Base-by-base conservation (phyloP, 2,888 invertebrate genomes). In the Mythimna pallens region DNA sequence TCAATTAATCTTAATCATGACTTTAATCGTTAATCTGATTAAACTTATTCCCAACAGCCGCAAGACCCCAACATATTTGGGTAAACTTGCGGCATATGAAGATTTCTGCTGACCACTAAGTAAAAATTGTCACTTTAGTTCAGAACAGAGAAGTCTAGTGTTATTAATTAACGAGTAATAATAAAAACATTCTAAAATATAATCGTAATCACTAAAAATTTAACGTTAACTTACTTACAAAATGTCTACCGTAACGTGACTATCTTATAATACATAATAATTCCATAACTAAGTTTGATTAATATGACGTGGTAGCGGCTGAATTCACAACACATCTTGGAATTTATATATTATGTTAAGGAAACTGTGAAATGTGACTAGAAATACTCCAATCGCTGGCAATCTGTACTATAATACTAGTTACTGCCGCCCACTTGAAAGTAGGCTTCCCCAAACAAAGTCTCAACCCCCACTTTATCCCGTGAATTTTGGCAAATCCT, bases 201-300 rank as follows among this genome's bases (percentile, higher is more conserved):
- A 73, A 77, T 69, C 40, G 50, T 82, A 70, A 63, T 58, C 62
- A 73, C 80, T 78, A 86, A 77, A 81, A 82, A 68, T 75, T 86
- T 52, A 70, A 76, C 54, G 25, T 70, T 78, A 73, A 84, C 71
- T 80, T 77, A 80, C 70, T 59, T 75, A 76, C 34, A 73, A 75
- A 76, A 71, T 34, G 6, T 25, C 72, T 69, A 75, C 70, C 59
- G 63, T 57, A 69, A 61, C 57, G 55, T 59, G 62, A 54, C 63
- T 79, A 76, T 71, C 67, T 69, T 80, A 83, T 69, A 76, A 74
- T 80, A 84, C 84, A 80, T 69, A 76, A 65, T 78, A 75, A 80
- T 80, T 83, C 75, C 73, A 70, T 64, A 76, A 57, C 43, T 36
- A 59, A 50, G 30, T 70, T 25, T 72, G 65, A 64, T 59, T 57